phyloP scores from a whole-genome alignment of 2,888 invertebrate species.

The Beris morrisii region DNA sequence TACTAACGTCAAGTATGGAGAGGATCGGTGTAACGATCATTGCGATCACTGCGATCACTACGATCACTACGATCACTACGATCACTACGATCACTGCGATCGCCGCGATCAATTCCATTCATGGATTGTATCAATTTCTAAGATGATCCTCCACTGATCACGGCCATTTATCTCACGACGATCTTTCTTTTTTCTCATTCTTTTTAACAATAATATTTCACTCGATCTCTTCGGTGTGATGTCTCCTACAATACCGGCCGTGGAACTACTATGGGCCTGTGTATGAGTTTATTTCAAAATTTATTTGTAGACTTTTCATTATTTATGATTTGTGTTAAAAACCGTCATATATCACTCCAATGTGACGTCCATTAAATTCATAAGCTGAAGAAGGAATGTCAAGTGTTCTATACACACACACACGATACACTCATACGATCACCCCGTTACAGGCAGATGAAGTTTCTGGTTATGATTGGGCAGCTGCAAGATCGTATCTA shows the following conservation, averaged over 20 bases:
- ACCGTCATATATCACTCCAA: slow-evolving; percentile 32
- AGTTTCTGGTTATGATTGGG: slow-evolving; percentile 2
- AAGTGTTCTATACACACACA: slow-evolving; percentile 20
- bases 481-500: slow-evolving; percentile 23
- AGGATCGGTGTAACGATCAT: no score
- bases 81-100: background rate
- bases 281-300: slow-evolving; percentile 28
- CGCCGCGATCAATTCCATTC: slow-evolving; percentile 19
- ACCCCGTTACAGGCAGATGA: background rate
- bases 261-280: slow-evolving; percentile 3
- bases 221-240: slow-evolving; percentile 4
- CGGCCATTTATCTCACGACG: slow-evolving; percentile 25
- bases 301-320: slow-evolving; percentile 31
- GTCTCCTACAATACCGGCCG: background rate
- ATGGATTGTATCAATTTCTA: slow-evolving; percentile 15
- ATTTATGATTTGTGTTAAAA: slow-evolving; percentile 32
- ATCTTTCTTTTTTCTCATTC: background rate
- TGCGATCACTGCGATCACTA: no score
- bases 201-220: slow-evolving; percentile 10
- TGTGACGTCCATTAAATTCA: slow-evolving; percentile 31
- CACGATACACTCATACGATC: background rate
- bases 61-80: no score
- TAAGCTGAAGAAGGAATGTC: slow-evolving; percentile 29
- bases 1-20: no score
- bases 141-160: slow-evolving; percentile 23